Conservation (phyloP, 2,113 vertebrate species). For the Nesospiza acunhae region DNA sequence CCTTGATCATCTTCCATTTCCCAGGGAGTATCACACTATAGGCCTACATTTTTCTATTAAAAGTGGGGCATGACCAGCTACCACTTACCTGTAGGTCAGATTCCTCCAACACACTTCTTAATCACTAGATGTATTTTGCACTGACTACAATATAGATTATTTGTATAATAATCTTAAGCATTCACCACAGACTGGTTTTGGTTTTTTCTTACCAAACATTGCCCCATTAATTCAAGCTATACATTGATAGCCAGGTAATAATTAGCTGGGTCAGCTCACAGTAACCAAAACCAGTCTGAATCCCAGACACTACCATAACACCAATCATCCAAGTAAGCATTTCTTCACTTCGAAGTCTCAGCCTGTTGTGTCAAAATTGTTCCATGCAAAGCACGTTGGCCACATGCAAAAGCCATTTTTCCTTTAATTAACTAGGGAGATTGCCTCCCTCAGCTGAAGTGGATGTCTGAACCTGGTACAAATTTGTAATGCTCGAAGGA, state of each 20-base stretch:
- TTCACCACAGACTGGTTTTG: neutral
- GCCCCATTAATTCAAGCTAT: neutral
- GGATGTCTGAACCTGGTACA: neutral
- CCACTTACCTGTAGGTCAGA: neutral
- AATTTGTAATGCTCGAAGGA: neutral
- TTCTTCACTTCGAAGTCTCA: neutral
- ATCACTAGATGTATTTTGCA: fast-evolving
- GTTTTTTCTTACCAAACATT: neutral
- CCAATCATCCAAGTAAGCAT: neutral
- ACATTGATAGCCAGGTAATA: neutral
- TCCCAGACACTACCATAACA: neutral
- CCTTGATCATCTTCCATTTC: neutral
- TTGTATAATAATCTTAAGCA: neutral
- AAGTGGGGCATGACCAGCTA: neutral
- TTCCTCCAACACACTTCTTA: neutral
- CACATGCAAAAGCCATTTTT: fast-evolving
- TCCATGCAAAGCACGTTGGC: neutral
- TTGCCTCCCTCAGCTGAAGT: neutral
- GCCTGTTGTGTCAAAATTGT: neutral
- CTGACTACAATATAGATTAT: neutral
- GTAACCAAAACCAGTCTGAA: neutral
- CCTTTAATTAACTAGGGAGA: neutral
- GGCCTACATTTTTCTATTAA: fast-evolving
- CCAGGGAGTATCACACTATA: neutral
- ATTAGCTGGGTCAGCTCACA: neutral